These are phyloP conservation scores for Eupithecia exiguata DNA, from an alignment of 2,888 invertebrate species.

Conservation along the genomic window DNA sequence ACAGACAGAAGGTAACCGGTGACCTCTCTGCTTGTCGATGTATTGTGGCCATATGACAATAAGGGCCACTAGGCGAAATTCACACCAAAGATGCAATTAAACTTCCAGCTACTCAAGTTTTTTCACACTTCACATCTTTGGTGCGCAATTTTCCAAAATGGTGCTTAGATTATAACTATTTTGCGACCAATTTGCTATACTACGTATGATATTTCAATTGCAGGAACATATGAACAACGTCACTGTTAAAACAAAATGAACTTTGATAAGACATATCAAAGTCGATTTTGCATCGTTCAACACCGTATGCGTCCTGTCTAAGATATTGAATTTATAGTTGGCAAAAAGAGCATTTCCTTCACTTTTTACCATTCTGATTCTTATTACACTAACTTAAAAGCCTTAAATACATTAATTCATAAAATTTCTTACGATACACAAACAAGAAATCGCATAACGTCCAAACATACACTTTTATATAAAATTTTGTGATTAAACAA, in stretches of 20 bases:
- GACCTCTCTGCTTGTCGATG: conserved; percentile 1
- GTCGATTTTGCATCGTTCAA: neutral
- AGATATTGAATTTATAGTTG: neutral
- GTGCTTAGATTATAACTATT: conserved; percentile 17
- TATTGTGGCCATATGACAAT: conserved; percentile 19
- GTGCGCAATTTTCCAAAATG: conserved; percentile 22
- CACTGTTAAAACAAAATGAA: neutral
- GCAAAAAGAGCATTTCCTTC: conserved; percentile 14
- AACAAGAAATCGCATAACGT: conserved; percentile 47
- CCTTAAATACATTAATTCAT: conserved; percentile 38
- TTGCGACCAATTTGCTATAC: conserved; percentile 9
- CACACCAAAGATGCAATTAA: conserved; percentile 35
- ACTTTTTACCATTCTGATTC: conserved; percentile 19
- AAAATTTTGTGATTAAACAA: conserved; percentile 13
- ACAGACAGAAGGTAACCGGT: conserved; percentile 9
- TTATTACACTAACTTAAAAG: conserved; percentile 18
- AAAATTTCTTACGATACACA: conserved; percentile 32
- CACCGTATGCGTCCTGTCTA: neutral
- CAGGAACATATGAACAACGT: neutral
- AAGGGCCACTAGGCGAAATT: conserved; percentile 33
- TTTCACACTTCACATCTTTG: conserved; percentile 32
- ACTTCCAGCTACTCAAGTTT: conserved; percentile 9
- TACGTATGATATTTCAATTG: neutral
- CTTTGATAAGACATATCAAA: neutral
- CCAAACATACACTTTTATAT: conserved; percentile 46